These are phyloP conservation scores for Phenacoccus solenopsis DNA, from an alignment of 1,140 invertebrate genomes.

Conservation along the genomic window DNA sequence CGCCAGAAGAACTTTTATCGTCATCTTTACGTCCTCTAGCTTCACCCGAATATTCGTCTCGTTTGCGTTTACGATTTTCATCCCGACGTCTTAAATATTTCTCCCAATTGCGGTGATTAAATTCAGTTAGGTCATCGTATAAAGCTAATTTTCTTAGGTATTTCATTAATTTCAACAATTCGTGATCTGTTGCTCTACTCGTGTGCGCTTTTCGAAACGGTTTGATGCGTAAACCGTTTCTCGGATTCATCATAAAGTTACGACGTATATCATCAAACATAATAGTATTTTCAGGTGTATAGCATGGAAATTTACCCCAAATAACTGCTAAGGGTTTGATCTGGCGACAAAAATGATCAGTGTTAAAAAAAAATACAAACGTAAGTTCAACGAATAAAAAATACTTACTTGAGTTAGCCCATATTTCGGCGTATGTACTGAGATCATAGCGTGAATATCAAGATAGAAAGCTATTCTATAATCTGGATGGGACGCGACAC, in stretches of 20 bases:
- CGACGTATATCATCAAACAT: slow-evolving; percentile 97
- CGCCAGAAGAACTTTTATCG: slow-evolving; percentile 7
- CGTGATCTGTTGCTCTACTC: slow-evolving; percentile 70
- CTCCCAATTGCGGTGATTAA: slow-evolving; percentile 90
- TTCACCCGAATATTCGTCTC: background rate
- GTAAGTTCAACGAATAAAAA: slow-evolving; percentile 8
- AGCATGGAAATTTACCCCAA: slow-evolving; percentile 89
- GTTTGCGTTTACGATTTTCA: background rate
- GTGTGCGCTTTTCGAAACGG: slow-evolving; percentile 82
- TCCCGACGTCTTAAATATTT: slow-evolving; percentile 42
- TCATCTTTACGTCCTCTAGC: background rate
- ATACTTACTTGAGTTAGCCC: slow-evolving; percentile 69
- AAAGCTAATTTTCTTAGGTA: slow-evolving; percentile 77
- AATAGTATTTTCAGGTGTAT: slow-evolving; percentile 81
- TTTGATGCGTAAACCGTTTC: slow-evolving; percentile 78
- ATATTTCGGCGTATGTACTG: slow-evolving; percentile 76
- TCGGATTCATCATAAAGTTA: slow-evolving; percentile 97
- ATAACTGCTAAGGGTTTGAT: slow-evolving; percentile 93
- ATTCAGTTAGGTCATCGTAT: slow-evolving; percentile 64
- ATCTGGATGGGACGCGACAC: slow-evolving; percentile 62
- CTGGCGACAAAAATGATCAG: slow-evolving; percentile 34
- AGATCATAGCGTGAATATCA: slow-evolving; percentile 88
- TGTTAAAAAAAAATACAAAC: background rate
- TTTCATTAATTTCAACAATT: slow-evolving; percentile 65
- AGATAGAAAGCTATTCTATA: slow-evolving; percentile 91